Evolutionary conservation across 2,113 vertebrate genomes (phyloP).

Genomic region (Arizona elegans): DNA sequence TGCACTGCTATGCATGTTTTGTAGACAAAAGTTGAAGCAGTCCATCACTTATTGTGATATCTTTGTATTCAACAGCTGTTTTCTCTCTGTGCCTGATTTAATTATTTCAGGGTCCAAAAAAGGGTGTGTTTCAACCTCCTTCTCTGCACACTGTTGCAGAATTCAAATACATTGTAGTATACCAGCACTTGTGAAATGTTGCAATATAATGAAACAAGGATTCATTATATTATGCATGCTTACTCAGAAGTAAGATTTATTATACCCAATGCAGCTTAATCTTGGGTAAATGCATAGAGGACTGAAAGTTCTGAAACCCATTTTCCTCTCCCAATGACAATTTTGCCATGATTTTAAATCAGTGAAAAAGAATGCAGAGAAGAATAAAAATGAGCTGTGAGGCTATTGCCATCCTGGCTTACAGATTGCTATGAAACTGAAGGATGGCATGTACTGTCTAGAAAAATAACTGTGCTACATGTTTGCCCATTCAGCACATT

Average conservation of each 20-base stretch:
- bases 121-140: not conserved
- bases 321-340: not conserved
- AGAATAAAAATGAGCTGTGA: not conserved
- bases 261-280: not conserved
- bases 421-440: not conserved
- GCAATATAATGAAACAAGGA: not conserved
- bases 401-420: not conserved
- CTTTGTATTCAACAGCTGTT: not conserved
- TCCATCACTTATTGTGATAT: not conserved
- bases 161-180: not conserved
- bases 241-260: not conserved
- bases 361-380: rapidly evolving
- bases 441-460: not conserved
- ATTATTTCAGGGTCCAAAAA: not conserved
- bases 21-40: not conserved
- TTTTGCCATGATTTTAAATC: not conserved
- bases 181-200: not conserved
- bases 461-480: not conserved
- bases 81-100: not conserved
- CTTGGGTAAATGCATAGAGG: not conserved
- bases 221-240: not conserved
- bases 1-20: not conserved
- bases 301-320: too few relatives aligned
- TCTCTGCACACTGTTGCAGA: not conserved
- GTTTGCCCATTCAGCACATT: not conserved